These are phyloP conservation scores for Himalopsyche tibetana DNA, from an alignment of 2,888 invertebrate species.

Conservation along the genomic window DNA sequence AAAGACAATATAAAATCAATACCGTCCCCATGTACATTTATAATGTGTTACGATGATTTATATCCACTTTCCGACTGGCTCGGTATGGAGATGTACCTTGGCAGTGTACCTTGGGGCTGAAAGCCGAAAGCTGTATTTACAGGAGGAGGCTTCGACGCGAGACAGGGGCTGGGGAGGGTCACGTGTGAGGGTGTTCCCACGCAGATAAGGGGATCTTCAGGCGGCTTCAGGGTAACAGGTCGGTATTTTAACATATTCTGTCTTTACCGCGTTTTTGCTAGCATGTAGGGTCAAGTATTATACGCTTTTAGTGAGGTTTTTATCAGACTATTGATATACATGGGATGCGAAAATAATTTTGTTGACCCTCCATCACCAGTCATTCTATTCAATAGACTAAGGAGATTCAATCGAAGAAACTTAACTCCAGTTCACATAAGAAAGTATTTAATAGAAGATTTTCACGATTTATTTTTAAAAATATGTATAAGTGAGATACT, in stretches of 20 bases:
- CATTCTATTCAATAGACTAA: no score
- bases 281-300: not conserved
- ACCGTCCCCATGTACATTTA: not conserved
- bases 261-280: not conserved
- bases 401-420: no score
- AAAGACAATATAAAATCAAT: conserved; percentile 35
- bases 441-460: no score
- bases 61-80: conserved; percentile 6
- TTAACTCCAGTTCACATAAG: no score
- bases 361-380: no score
- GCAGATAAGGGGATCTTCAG: conserved; percentile 31
- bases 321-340: conserved; percentile 1
- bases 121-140: conserved; percentile 26
- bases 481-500: no score
- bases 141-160: not conserved
- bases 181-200: conserved; percentile 11
- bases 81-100: not conserved
- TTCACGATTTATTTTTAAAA: no score
- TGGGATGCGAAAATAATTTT: not conserved
- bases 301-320: conserved; percentile 10
- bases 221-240: not conserved
- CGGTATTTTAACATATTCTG: conserved; percentile 28
- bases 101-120: conserved; percentile 4
- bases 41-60: conserved; percentile 26
- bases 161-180: not conserved